A percentile compares a stretch with the other conserved stretches of the same genome.
Evolutionary conservation across 2,888 invertebrate species (phyloP).

Genomic region (Drosophila pegasa): DNA sequence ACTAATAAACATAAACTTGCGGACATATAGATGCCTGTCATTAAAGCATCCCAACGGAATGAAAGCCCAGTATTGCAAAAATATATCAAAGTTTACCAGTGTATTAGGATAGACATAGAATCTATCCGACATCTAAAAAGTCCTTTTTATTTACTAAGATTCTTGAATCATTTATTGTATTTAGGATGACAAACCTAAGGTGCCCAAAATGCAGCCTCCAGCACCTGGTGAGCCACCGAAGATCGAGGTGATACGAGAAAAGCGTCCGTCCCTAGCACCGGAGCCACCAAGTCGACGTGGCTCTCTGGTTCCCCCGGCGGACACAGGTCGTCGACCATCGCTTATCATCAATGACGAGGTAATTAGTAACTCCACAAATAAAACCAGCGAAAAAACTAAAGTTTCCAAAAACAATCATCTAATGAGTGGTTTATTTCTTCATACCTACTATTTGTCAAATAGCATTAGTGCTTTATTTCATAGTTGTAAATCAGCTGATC

Average conservation of each 20-base stretch:
- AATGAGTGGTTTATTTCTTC: background rate
- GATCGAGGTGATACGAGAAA: constrained; percentile 94
- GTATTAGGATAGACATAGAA: background rate
- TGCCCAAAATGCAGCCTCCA: constrained; percentile 89
- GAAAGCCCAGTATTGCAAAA: background rate
- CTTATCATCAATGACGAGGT: constrained; percentile 98
- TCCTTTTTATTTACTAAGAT: background rate
- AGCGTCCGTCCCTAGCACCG: constrained; percentile 92
- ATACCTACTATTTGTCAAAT: background rate
- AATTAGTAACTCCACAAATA: constrained; percentile 81
- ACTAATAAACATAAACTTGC: background rate
- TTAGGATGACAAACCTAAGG: constrained; percentile 85
- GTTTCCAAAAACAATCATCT: background rate
- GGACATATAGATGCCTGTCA: background rate
- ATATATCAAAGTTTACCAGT: background rate
- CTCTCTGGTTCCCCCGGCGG: constrained; percentile 93
- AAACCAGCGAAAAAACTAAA: background rate
- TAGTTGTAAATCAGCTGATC: background rate
- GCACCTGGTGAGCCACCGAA: constrained; percentile 89
- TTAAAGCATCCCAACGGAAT: background rate
- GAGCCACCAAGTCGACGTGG: constrained; percentile 90
- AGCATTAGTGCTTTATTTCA: background rate
- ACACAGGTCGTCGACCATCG: constrained; percentile 94
- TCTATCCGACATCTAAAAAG: too few relatives aligned
- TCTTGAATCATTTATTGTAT: background rate